Base-by-base conservation (phyloP, 1,140 invertebrate genomes). In the Popillia japonica region DNA sequence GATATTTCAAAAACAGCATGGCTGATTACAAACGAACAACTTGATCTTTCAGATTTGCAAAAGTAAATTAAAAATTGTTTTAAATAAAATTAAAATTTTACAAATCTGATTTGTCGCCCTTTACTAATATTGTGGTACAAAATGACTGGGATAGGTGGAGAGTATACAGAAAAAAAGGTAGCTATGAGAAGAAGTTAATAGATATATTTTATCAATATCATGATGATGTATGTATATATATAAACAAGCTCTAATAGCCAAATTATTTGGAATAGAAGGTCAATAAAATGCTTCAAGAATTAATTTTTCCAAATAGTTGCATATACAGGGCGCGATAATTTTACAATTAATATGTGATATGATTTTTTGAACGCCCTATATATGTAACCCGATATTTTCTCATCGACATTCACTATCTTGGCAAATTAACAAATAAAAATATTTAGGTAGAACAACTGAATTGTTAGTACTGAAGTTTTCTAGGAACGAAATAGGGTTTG, bases 181-280 rank as follows among this genome's bases (percentile, higher is more conserved):
- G 48, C 6, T 55, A 17, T 17, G 48, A 55, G 17, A 55, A 55
- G 48, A 55, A n/a, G 48, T 17, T 55, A 34, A 55, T 55, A 55
- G 48, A 55, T 55, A 55, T 55, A 55, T 55, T 55, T 55, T 55
- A 55, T 17, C 48, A 55, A 55, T 55, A 55, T 55, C 17, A 55
- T 17, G 48, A 55, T 55, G 44, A 48, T 3, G 44, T 48, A 8
- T 10, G 48, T 55, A n/a, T 55, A 17, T 55, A 55, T 55, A 34
- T 34, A 34, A 34, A 34, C 27, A 34, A 34, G 27, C 27, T 34
- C 27, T 34, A 34, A 34, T 34, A 34, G 27, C 27, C 27, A 34
- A 34, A 34, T 34, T 34, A 34, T 34, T 34, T 34, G 27, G 27
- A 4, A 34, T 34, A 34, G 27, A 4, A 34, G 27, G 27, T 34